Conservation (phyloP, 2,113 vertebrate genomes). For the Melierax canorus region DNA sequence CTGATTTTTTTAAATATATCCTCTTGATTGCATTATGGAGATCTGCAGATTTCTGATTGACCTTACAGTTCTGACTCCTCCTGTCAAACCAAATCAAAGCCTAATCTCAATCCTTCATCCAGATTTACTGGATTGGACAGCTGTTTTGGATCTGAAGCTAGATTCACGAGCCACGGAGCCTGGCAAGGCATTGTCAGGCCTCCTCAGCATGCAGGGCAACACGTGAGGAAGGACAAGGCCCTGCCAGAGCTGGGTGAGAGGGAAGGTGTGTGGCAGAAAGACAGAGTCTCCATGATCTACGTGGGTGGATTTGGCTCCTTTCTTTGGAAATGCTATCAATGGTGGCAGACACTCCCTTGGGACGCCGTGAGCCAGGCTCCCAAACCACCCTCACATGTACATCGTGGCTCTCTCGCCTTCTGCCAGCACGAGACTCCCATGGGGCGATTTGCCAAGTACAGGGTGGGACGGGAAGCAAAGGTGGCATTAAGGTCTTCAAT, state of each 20-base stretch:
- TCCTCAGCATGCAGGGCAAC: not conserved
- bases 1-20: not conserved
- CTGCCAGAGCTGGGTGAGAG: not conserved
- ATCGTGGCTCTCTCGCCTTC: not conserved
- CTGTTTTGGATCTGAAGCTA: not conserved
- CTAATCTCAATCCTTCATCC: not conserved
- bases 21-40: not conserved
- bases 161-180: fast-evolving
- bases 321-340: not conserved
- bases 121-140: not conserved
- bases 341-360: conserved; percentile 12
- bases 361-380: not conserved
- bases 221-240: not conserved
- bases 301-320: conserved; percentile 62
- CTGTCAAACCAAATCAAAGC: not conserved
- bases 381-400: not conserved
- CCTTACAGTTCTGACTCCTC: not conserved
- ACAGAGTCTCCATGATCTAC: conserved; percentile 6
- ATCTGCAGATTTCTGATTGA: not conserved
- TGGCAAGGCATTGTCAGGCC: not conserved
- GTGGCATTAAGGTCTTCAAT: not conserved
- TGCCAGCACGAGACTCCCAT: not conserved
- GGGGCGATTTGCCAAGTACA: fast-evolving
- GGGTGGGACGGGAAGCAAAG: not conserved
- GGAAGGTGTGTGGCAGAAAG: conserved; percentile 9